phyloP scores from a whole-genome alignment of 2,888 invertebrate species.

The Theretra japonica region DNA sequence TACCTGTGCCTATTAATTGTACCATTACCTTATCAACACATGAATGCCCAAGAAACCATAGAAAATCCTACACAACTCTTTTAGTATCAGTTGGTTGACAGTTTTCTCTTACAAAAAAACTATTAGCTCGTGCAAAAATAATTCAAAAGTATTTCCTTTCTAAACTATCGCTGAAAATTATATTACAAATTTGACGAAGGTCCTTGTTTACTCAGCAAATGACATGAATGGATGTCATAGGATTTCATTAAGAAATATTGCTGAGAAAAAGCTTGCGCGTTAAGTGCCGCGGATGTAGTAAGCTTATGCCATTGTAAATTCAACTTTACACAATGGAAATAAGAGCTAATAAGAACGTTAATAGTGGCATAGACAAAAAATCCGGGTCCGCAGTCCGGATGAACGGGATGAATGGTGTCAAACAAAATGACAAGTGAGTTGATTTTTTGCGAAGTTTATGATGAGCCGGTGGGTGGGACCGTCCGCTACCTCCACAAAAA shows the following conservation, averaged over 20 bases:
- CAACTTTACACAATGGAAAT: constrained; percentile 42
- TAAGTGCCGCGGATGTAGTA: not conserved
- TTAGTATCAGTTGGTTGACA: too few relatives aligned
- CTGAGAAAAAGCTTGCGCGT: constrained; percentile 57
- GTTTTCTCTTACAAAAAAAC: too few relatives aligned
- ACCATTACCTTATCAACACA: not conserved
- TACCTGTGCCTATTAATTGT: constrained; percentile 14
- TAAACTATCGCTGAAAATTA: constrained; percentile 53
- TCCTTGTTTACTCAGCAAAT: constrained; percentile 78
- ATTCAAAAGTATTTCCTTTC: constrained; percentile 49
- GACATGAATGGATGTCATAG: constrained; percentile 77
- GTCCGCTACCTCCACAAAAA: constrained; percentile 26
- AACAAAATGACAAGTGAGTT: constrained; percentile 80
- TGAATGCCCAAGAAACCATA: not conserved
- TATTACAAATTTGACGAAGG: constrained; percentile 68
- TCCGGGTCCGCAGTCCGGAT: constrained; percentile 57
- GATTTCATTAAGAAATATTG: constrained; percentile 79
- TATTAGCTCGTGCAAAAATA: constrained; percentile 38
- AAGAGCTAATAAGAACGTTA: constrained; percentile 35
- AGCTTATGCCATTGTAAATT: constrained; percentile 35
- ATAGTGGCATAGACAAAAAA: constrained; percentile 44
- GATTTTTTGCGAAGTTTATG: constrained; percentile 71
- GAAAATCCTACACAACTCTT: not conserved
- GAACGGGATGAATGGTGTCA: constrained; percentile 81
- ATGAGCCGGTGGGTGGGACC: constrained; percentile 47